phyloP scores from a whole-genome alignment of 1,140 invertebrate species.

The Anthonomus grandis region DNA sequence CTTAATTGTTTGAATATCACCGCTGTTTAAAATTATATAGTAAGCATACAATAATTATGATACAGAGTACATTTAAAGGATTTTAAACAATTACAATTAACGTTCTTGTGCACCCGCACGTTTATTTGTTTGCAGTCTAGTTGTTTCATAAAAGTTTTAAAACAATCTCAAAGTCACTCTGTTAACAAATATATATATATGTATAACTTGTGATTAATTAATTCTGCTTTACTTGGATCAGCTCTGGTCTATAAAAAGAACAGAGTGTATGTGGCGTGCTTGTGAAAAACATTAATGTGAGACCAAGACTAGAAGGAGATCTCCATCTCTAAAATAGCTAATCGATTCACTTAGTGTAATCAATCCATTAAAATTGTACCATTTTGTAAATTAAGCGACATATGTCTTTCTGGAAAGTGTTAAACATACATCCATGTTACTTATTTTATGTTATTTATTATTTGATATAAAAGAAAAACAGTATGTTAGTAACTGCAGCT shows the following conservation, averaged over 20 bases:
- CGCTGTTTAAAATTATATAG: too few relatives aligned
- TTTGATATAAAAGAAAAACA: slow-evolving; percentile 46
- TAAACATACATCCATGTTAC: slow-evolving; percentile 50
- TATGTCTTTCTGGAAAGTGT: slow-evolving; percentile 50
- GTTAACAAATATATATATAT: too few relatives aligned
- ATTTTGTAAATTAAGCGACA: slow-evolving; percentile 51
- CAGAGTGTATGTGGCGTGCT: slow-evolving; percentile 27
- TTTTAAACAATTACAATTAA: too few relatives aligned
- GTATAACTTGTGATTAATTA: too few relatives aligned
- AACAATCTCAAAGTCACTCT: too few relatives aligned
- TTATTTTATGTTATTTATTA: slow-evolving; percentile 48
- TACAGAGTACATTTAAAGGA: too few relatives aligned
- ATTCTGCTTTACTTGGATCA: too few relatives aligned
- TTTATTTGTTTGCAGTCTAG: too few relatives aligned
- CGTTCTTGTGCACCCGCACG: too few relatives aligned
- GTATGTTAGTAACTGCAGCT: slow-evolving; percentile 37
- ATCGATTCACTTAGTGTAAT: slow-evolving; percentile 47
- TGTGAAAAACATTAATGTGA: slow-evolving; percentile 26
- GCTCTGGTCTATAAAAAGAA: slow-evolving; percentile 28
- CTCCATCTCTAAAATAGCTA: slow-evolving; percentile 37
- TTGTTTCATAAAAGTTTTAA: too few relatives aligned
- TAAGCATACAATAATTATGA: too few relatives aligned
- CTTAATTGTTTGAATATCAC: too few relatives aligned
- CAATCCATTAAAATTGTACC: slow-evolving; percentile 48
- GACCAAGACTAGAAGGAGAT: slow-evolving; percentile 37